Evolutionary conservation across 1,140 invertebrate genomes (phyloP).

Genomic region (Vollenhovia emeryi): DNA sequence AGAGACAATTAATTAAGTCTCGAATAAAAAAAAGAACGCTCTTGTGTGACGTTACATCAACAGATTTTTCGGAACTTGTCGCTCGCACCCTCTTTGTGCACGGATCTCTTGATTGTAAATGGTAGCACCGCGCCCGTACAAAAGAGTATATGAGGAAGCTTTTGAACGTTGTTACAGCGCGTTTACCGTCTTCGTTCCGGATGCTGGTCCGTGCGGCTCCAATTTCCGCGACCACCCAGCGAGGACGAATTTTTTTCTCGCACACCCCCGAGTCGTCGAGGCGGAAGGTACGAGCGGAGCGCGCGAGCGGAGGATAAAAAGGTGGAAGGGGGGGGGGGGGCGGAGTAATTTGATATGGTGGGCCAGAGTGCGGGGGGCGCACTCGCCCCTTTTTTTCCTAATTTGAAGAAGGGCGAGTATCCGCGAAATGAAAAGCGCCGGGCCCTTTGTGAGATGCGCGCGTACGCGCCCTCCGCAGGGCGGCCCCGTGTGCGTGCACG

Average conservation of each 20-base stretch:
- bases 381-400: slow-evolving; percentile 37
- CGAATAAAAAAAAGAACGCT: neutral
- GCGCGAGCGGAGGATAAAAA: slow-evolving; percentile 39
- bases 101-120: slow-evolving; percentile 17
- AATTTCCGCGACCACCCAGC: slow-evolving; percentile 65
- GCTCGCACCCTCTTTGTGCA: neutral
- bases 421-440: slow-evolving; percentile 75
- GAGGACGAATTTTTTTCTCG: slow-evolving; percentile 54
- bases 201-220: slow-evolving; percentile 39
- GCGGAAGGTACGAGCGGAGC: neutral
- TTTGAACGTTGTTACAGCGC: slow-evolving; percentile 25
- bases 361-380: slow-evolving; percentile 32
- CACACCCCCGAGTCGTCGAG: neutral
- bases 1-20: neutral
- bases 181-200: slow-evolving; percentile 42
- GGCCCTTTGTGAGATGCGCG: slow-evolving; percentile 52
- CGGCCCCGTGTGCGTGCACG: slow-evolving; percentile 36
- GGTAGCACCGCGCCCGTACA: neutral
- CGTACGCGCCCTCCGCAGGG: neutral
- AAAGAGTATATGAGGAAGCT: slow-evolving; percentile 18
- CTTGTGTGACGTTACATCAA: neutral
- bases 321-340: slow-evolving; percentile 56
- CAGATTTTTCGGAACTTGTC: slow-evolving; percentile 1
- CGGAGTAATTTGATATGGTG: slow-evolving; percentile 71
- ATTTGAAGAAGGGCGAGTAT: slow-evolving; percentile 60